These are phyloP conservation scores for Hemicentrotus pulcherrimus DNA, from an alignment of 35 echinoderm and acorn worm species.

Conservation along the genomic window DNA sequence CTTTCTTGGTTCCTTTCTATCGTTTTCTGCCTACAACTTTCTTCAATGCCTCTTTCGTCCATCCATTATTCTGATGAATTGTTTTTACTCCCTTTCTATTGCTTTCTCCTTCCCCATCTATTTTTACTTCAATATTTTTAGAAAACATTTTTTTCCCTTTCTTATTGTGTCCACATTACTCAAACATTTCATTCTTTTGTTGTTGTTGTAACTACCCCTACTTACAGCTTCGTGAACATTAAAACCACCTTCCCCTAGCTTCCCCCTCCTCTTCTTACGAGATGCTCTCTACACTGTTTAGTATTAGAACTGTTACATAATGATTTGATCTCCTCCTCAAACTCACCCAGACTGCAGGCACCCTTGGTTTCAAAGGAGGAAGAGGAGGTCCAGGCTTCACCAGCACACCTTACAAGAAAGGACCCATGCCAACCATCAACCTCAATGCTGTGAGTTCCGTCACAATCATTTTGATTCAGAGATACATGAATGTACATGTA, in stretches of 20 bases:
- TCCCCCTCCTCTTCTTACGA: too few species aligned
- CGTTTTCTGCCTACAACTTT: too few species aligned
- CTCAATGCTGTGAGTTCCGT: slow-evolving; percentile 69
- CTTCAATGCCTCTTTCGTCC: too few species aligned
- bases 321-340: background rate
- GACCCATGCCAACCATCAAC: slow-evolving; percentile 56
- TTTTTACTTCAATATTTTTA: background rate
- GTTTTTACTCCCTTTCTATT: too few species aligned
- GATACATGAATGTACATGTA: too few species aligned
- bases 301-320: background rate
- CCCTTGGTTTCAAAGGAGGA: slow-evolving; percentile 20
- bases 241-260: background rate
- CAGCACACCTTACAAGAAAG: slow-evolving; percentile 54
- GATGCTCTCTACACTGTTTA: too few species aligned
- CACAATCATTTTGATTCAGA: background rate
- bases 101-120: too few species aligned
- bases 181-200: background rate
- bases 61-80: too few species aligned
- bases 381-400: slow-evolving; percentile 54
- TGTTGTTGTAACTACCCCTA: background rate
- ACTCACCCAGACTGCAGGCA: background rate
- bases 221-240: background rate
- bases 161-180: background rate
- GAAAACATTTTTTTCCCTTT: background rate
- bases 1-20: too few species aligned